Conservation (phyloP, 1,140 invertebrate species). For the Chironomus striatipennis region DNA sequence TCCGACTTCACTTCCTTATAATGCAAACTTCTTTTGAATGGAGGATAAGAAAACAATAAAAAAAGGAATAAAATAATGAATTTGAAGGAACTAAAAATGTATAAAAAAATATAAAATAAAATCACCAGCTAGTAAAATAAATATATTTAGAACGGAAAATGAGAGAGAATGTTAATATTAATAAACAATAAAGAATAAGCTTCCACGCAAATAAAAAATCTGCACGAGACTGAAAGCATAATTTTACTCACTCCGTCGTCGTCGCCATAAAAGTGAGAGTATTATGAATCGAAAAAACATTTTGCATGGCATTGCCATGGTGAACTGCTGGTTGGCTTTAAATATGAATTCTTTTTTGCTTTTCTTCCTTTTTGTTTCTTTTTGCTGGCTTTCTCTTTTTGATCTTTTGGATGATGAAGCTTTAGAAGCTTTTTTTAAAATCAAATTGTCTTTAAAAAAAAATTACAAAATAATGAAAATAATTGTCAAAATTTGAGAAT, state of each 20-base stretch:
- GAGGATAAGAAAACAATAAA: not conserved
- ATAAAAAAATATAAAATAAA: too few relatives aligned
- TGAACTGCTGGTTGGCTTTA: not conserved
- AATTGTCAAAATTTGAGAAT: too few relatives aligned
- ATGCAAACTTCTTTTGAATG: not conserved
- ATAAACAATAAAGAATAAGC: not conserved
- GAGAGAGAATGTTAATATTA: not conserved
- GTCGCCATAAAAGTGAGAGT: not conserved
- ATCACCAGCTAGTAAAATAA: too few relatives aligned
- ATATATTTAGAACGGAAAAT: too few relatives aligned
- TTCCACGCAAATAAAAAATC: constrained; percentile 6
- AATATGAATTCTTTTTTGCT: not conserved
- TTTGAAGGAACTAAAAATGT: too few relatives aligned
- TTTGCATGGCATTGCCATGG: not conserved
- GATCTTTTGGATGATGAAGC: too few relatives aligned
- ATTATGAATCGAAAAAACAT: constrained; percentile 15
- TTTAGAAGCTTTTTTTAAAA: too few relatives aligned
- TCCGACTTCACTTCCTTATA: too few relatives aligned
- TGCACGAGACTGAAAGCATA: constrained; percentile 1
- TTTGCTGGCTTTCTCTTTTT: too few relatives aligned
- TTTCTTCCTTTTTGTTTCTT: too few relatives aligned
- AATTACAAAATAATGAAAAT: too few relatives aligned
- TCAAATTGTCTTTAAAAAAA: too few relatives aligned
- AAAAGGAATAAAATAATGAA: not conserved
- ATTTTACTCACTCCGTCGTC: not conserved